Conservation (phyloP, 2,113 vertebrate genomes). For the Pogonocichla stellata region DNA sequence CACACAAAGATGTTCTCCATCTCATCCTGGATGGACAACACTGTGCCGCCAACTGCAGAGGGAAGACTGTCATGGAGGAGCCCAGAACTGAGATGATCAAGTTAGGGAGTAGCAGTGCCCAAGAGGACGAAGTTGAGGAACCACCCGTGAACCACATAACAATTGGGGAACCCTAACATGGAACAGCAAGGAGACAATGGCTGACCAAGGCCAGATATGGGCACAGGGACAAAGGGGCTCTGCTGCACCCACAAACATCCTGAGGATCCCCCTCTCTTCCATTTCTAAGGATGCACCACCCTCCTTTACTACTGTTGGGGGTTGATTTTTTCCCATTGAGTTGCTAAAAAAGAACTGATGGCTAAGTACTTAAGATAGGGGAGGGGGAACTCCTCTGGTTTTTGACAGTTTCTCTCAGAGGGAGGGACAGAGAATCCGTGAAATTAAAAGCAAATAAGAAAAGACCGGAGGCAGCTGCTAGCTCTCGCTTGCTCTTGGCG, state of each 20-base stretch:
- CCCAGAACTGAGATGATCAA: not conserved
- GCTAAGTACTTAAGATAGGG: too few species aligned
- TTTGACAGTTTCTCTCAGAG: too few species aligned
- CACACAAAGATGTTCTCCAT: constrained; percentile 91
- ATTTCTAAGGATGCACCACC: not conserved
- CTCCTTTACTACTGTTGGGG: not conserved
- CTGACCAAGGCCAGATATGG: not conserved
- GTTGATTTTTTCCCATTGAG: too few species aligned
- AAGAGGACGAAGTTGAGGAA: not conserved
- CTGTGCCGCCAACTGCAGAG: constrained; percentile 82
- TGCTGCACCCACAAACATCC: not conserved
- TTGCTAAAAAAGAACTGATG: too few species aligned
- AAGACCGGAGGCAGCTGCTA: too few species aligned
- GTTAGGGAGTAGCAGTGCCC: not conserved
- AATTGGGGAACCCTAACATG: fast-evolving
- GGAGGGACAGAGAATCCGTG: too few species aligned
- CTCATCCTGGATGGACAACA: constrained; percentile 92
- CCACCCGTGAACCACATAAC: fast-evolving
- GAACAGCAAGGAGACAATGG: not conserved
- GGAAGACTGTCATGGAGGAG: not conserved
- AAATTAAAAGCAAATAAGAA: too few species aligned
- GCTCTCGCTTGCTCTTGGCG: too few species aligned
- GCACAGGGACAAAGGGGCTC: not conserved
- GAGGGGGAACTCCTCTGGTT: too few species aligned
- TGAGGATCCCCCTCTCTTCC: not conserved